Evolutionary conservation across 2,888 invertebrate genomes (phyloP).

Genomic region (Nephrotoma guestfalica): DNA sequence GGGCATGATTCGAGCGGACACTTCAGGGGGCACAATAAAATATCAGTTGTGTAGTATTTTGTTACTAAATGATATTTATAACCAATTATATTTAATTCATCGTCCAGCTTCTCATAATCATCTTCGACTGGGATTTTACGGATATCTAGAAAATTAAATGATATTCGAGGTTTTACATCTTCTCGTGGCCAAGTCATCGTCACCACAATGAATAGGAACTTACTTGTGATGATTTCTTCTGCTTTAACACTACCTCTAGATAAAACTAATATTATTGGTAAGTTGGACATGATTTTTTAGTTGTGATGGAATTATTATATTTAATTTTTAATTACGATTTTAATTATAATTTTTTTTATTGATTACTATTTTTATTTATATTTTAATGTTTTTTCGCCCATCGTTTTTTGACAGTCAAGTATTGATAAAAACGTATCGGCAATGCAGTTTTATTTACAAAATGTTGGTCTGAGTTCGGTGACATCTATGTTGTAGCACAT

Average conservation of each 20-base stretch:
- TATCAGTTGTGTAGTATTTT: constrained; percentile 18
- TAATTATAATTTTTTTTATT: background rate
- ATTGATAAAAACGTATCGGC: background rate
- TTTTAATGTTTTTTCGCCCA: background rate
- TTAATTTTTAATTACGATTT: background rate
- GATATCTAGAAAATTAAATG: background rate
- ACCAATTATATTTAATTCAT: constrained; percentile 7
- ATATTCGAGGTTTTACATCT: background rate
- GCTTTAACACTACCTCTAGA: constrained; percentile 1
- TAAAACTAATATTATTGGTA: constrained; percentile 4
- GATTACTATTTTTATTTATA: background rate
- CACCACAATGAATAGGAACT: background rate
- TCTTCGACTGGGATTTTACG: constrained; percentile 2
- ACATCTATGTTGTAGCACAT: background rate
- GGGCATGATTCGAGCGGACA: constrained; percentile 13
- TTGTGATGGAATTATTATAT: background rate
- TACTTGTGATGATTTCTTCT: constrained; percentile 6
- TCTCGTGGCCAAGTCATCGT: background rate
- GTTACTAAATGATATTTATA: constrained; percentile 17
- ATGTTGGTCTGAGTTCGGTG: background rate
- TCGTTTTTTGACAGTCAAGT: background rate
- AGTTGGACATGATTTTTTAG: background rate
- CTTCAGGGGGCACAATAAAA: constrained; percentile 16
- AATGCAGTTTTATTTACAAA: constrained; percentile 1
- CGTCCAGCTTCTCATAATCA: background rate